Conservation (phyloP, 2,797 vertebrate species). For the Sebastes minor region DNA sequence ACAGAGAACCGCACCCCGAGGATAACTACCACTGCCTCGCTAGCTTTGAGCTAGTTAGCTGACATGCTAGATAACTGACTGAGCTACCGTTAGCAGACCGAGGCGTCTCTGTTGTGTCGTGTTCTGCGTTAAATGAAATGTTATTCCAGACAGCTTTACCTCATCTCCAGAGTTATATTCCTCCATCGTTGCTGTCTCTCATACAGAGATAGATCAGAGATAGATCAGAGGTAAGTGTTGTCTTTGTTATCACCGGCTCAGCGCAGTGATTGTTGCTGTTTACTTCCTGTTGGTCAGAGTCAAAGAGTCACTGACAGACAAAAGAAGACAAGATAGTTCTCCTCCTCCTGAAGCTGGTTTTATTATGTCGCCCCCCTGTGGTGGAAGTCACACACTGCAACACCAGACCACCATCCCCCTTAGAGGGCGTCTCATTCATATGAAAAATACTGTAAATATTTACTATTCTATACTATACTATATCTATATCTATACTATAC, state of each 20-base stretch:
- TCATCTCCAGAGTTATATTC: constrained; percentile 83
- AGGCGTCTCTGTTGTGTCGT: not conserved
- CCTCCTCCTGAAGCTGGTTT: rapidly evolving
- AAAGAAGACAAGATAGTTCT: rapidly evolving
- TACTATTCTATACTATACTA: too few relatives aligned
- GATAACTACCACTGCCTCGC: not conserved
- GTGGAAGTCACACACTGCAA: not conserved
- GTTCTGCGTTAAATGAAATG: not conserved
- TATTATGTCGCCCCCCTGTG: not conserved
- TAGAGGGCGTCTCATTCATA: not conserved
- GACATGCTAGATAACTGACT: not conserved
- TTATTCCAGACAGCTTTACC: constrained; percentile 47
- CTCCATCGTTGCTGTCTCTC: constrained; percentile 70
- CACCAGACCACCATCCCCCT: not conserved
- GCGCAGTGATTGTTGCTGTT: constrained; percentile 22
- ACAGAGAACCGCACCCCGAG: constrained; percentile 47
- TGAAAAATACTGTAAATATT: too few relatives aligned
- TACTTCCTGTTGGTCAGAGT: not conserved
- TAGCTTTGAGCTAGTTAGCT: constrained; percentile 1
- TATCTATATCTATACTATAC: too few relatives aligned
- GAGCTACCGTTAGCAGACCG: not conserved
- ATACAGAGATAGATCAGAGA: too few relatives aligned
- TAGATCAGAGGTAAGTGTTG: too few relatives aligned
- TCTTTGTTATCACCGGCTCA: not conserved
- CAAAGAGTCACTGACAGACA: not conserved